These are phyloP conservation scores for Lochmaea capreae DNA, from an alignment of 2,888 invertebrate genomes.

Conservation along the genomic window DNA sequence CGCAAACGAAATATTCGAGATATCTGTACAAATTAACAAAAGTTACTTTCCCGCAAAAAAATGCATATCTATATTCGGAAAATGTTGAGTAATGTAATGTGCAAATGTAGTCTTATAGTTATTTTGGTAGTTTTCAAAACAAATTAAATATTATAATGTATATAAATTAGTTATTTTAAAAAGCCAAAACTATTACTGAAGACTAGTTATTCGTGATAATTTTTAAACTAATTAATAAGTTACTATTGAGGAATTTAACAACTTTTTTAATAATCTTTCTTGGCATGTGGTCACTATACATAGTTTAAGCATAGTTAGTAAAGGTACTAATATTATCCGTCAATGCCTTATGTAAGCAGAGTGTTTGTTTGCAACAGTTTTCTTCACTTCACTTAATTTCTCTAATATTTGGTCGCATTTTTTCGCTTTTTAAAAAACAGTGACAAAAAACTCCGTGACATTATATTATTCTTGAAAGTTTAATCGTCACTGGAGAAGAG, in stretches of 20 bases:
- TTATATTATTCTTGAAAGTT: neutral
- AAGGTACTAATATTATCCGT: too few relatives aligned
- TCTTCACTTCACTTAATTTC: too few relatives aligned
- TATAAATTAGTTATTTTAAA: neutral
- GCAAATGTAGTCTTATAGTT: neutral
- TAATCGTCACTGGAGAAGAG: too few relatives aligned
- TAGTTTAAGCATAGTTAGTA: too few relatives aligned
- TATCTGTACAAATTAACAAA: conserved; percentile 9
- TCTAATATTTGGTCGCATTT: neutral
- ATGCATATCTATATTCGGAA: too few relatives aligned
- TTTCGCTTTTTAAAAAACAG: neutral
- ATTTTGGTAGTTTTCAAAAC: neutral
- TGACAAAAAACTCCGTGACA: neutral
- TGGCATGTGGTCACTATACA: too few relatives aligned
- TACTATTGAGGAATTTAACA: too few relatives aligned
- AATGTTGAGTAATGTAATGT: neutral
- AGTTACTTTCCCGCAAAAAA: conserved; percentile 2
- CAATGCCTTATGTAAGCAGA: too few relatives aligned
- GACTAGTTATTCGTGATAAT: too few relatives aligned
- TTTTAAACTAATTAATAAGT: too few relatives aligned
- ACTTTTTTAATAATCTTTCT: too few relatives aligned
- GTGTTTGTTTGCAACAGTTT: too few relatives aligned
- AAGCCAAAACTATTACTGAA: neutral
- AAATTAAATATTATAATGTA: neutral
- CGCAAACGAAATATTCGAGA: neutral